Evolutionary conservation across 2,113 vertebrate species (phyloP), one percentile per base, ranked within the genome.

Genomic region (Emydura subglobosa): DNA sequence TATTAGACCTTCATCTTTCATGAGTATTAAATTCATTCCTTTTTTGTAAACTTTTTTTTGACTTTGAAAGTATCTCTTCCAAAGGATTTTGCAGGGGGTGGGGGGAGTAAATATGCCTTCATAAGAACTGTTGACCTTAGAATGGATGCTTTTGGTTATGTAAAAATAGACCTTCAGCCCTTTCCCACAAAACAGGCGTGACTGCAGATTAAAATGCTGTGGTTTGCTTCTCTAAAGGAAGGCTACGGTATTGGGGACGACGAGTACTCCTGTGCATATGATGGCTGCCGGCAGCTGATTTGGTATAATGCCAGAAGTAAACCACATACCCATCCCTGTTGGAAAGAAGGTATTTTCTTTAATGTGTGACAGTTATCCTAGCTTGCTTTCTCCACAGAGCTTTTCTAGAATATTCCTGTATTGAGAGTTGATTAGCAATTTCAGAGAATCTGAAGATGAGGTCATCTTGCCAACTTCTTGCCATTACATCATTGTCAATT

Each of bases 241-340:
- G 99, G 99, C 79, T 99, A 99, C 4, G 99, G 99, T 95, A 99
- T 99, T 2, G 99, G 99, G 92, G 99, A 99, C 5, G 99, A 99
- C 27, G 99, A 99, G 86, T 99, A 99, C 93, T 99, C 99, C 14
- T 99, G 99, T 92, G 99, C 99, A 0, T 99, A 99, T 1, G 99
- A 99, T 92, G 99, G 99, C 99, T 99, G 99, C 99, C 99, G 99
- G 98, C 99, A 99, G 99, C 99, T 99, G 96, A 99, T 99, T 94
- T 99, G 99, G 99, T 99, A 99, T 86, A 99, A 99, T 51, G 99
- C 99, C 97, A 99, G 99, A 98, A 99, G 99, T 97, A 99, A 99
- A 98, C 99, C 99, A 93, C 99, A 99, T 87, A 98, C 98, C 94
- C 99, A 99, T 81, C 99, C 99, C 27, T 99, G 99, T 93, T 99